Evolutionary conservation across 23 tunicate genomes (phyloP), one percentile per base, ranked within the genome.

Genomic region (Halocynthia aurantium): DNA sequence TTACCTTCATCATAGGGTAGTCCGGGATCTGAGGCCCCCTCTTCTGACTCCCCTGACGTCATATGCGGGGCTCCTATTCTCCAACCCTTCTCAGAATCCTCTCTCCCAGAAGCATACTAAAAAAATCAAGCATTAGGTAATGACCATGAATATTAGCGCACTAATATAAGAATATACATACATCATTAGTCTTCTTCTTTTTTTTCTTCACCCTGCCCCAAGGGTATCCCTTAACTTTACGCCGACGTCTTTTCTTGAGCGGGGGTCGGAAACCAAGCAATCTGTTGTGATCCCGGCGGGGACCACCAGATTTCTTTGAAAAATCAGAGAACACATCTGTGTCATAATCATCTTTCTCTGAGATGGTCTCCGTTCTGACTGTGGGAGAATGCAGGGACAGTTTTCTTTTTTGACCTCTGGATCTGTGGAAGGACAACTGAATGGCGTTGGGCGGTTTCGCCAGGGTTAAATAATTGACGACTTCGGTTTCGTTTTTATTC

Each of bases 181-280:
- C 17, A 52, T 80, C 80, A 10, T 17, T 50, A 2, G 62, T 72
- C 50, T 87, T 87, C 71, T 83, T 88, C 76, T 78, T 78, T 60
- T 83, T 88, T 57, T 67, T 78, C 55, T 77, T 84, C n/a, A 83
- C 76, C 5, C 68, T 52, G 21, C 88, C 88, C 95, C 95, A 88
- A 55, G 95, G 95, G 50, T 88, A 88, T 11, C 80, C 95, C 65
- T 88, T 88, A 7, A 88, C 95, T 61, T 88, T 88, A 49, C 87
- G 62, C 51, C 81, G 72, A 57, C 95, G 66, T 52, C 70, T 76
- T 51, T 82, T 83, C 55, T 78, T 77, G 50, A 22, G 51, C 11
- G 67, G 62, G 20, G 78, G 78, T 9, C 55, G 75, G 51, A 50
- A 9, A 15, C 55, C 75, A 15, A 9, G 10, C 0, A 65, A 10